Base-by-base conservation (phyloP, 2,113 vertebrate species). In the Passerina amoena region DNA sequence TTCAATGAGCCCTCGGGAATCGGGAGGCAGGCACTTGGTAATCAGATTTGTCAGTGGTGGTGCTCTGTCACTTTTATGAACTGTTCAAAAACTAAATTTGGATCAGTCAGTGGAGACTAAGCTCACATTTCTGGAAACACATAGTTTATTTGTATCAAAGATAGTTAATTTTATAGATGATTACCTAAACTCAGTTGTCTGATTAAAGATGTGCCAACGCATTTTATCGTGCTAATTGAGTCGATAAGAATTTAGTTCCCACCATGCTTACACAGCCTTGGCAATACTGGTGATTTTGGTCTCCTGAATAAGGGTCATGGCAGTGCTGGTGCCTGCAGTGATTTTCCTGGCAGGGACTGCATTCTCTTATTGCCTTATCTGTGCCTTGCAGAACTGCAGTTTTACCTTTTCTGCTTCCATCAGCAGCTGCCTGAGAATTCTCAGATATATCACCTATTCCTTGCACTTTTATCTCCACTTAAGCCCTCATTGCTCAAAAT, bases 341-440 rank as follows among this genome's bases (percentile, higher is more conserved):
- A 83, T 94, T 90, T 94, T 94, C 42, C 66, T 90, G 60, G 77
- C 44, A 84, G 30, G 14, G 31, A 40, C 40, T 51, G 38, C 6
- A 14, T 35, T 88, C 63, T 73, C 21, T 63, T 75, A 21, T 17
- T 90, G 61, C 86, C 61, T 91, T 96, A 94, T 95, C 93, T 70
- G 30, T 47, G 51, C 27, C 73, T 73, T 2, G 1, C 94, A 96
- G 75, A 95, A 87, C 47, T 77, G 79, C 65, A 56, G 37, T 69
- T 87, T 59, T 71, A 89, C 84, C n/a, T 88, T 85, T 95, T 88
- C 68, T 96, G 90, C 93, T 82, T 94, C 63, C 65, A 85, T 94
- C 93, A 94, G 89, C 86, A 84, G 31, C 68, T 60, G 37, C 19
- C 69, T 70, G 77, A 88, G 51, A 88, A 91, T 94, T 69, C 53